Evolutionary conservation across 2,797 vertebrate genomes (phyloP), one percentile per base, ranked within the genome.

Genomic region (Phrynocephalus forsythii): DNA sequence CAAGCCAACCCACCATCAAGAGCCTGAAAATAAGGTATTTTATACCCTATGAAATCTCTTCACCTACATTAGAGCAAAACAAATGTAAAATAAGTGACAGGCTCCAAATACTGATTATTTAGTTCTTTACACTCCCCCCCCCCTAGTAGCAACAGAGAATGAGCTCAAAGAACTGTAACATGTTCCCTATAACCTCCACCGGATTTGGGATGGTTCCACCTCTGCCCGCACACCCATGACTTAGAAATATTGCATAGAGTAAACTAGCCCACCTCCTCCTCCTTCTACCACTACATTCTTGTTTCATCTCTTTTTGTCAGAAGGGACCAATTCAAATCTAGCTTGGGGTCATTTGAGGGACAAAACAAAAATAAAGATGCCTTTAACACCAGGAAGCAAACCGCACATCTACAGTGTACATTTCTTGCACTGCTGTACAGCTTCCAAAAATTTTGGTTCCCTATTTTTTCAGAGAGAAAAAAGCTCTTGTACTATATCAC

Each of bases 11-110:
- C 83, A 87, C 83, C 86, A 91, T 97, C 88, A 89, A 71, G 82
- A 95, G 71, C 85, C 91, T 96, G 84, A 94, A 96, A 93, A 94
- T 96, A 93, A 96, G 96, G 96, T 96, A 96, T 87, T 91, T 82
- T 90, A 67, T 30, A 30, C 87, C 91, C 93, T 93, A 78, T 52
- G 24, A 90, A 86, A 81, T 77, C 44, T 66, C 52, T 80, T 86
- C 80, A 77, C 73, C 48, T 89, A 50, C 2, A 75, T 18, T 90
- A 75, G 48, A 78, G 82, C 87, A 11, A 11, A 4, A 3, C 85
- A 6, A 44, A 87, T 89, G 69, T 91, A 88, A 91, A 86, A 84
- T 28, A 63, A 10, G 6, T n/a, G 38, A 44, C 13, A 20, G 28
- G 24, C 73, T 82, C 38, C 38, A 52, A 11, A 56, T 52, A 33